Base-by-base conservation (phyloP, 2,888 invertebrate species). In the Rotaria macrura region DNA sequence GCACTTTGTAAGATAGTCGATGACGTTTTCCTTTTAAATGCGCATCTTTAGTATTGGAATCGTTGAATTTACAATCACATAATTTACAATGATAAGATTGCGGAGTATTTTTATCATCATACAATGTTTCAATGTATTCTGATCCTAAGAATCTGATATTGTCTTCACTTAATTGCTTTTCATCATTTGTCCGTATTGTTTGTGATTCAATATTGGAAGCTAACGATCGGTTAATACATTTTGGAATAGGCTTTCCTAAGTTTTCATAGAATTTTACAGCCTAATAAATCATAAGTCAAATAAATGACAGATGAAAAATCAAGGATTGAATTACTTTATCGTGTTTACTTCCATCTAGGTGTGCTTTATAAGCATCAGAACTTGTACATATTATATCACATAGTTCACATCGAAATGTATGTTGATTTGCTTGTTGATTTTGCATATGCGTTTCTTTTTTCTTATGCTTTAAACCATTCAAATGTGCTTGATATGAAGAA, bases 11-110 rank as follows among this genome's bases (percentile, higher is more conserved):
- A 91, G 97, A 96, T 87, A 98, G 93, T 47, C 98, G 93, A 91
- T 99, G 99, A 20, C 98, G 93, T 43, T 98, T 93, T 57, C 99
- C 99, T 92, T 97, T 97, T 95, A 98, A 95, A 92, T 99, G 99
- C 96, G 98, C 97, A 92, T 98, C 97, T 92, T 98, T 98, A 88
- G 99, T 99, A 92, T 97, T 97, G 85, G 97, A 97, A 92, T 99
- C 99, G 92, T 97, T 98, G 92, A 99, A 99, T 90, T 96, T 95
- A 92, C 99, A 99, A 91, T 99, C 97, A 92, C 99, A 99, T 40
- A 98, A 93, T 92, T 97, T 97, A 92, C 98, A 98, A 92, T 96
- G 96, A 92, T 97, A 98, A 91, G 95, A 95, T 88, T 96, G 94
- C 86, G 92, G 91, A 90, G 93, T 93, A 90, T 96, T 96, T 43